Base-by-base conservation (phyloP, 2,888 invertebrate species). In the Drosophila borealis region DNA sequence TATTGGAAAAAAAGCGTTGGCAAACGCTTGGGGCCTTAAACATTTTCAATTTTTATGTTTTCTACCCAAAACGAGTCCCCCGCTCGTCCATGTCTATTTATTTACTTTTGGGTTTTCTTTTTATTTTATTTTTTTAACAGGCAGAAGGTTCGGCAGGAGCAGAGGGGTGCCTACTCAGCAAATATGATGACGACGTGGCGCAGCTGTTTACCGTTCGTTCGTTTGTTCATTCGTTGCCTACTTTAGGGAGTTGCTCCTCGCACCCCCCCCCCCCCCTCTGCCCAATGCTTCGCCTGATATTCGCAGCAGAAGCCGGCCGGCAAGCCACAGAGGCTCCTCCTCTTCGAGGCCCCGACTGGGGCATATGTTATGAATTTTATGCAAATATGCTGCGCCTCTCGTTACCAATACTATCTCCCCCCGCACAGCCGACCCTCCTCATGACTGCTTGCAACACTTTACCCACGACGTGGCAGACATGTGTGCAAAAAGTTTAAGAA, bases 351-450 rank as follows among this genome's bases (percentile, higher is more conserved):
- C 14, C 37, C 51, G 51, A 51, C 50, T 60, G 74, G 67, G 71
- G 75, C 80, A 84, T 78, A 80, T 84, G 84, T 84, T 80, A 83
- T 80, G 80, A 83, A 81, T 83, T 83, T 83, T 80, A 83, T 80
- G 85, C 74, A 84, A 81, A 84, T 83, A 80, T 70, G 56, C 65
- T 74, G 57, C 66, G 59, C 73, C 57, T 42, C 54, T 46, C 41
- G 44, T 59, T 70, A 14, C 57, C 71, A 63, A 44, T 48, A 34
- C 25, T 42, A 14, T 13, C 14, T 25, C 4, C 2, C 13, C 8
- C 13, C 3, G 21, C 36, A 13, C 42, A 3, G 10, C 11, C 17
- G n/a, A 4, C 6, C 48, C 3, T 13, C n/a, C 4, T 8, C 21
- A 10, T 1, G 10, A 0, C 42, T 11, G 4, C 11, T 3, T 19